Evolutionary conservation across 2,113 vertebrate species (phyloP), one percentile per base, ranked within the genome.

Genomic region (Zapus hudsonius): DNA sequence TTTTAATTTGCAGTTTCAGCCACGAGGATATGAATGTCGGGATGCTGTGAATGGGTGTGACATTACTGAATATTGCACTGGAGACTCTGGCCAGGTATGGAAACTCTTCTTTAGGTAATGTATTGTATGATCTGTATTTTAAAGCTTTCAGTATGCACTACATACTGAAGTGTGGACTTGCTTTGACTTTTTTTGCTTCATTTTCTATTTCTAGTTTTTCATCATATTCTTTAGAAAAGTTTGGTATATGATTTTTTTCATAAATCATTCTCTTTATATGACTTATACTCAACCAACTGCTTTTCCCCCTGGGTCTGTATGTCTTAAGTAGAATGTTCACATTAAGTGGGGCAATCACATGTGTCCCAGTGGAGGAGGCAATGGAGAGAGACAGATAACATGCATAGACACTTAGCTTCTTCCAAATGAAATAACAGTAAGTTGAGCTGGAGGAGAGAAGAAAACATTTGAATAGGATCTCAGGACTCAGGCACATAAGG

Each of bases 31-130:
- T 94, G 99, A 99, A 88, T 99, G 99, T 93, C 99, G 99, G 79
- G 98, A 99, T 0, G 98, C 99, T 52, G 99, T 99, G 93, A 99
- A 99, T 57, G 99, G 99, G 90, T 99, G 99, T 97, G 99, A 99
- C 82, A 99, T 99, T 95, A 98, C 99, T 36, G 99, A 99, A 93
- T 98, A 98, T 42, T 99, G 99, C 97, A 98, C 99, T 72, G 99
- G 99, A 85, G 99, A 99, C 97, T 99, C 99, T 75, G 99, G 99
- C 89, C 99, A 99, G 99, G 99, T 99, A 97, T 47, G 42, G 86
- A 22, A 72, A n/a, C 84, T 82, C 38, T 79, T 36, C 55, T 7
- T 47, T 73, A 31, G 27, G 31, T 72, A 33, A 63, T 38, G 1
- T 38, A 40, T 89, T 59, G 47, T 33, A 8, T 25, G 47, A 31